phyloP scores from a whole-genome alignment of 2,797 vertebrate genomes.

The Oreochromis grahami region DNA sequence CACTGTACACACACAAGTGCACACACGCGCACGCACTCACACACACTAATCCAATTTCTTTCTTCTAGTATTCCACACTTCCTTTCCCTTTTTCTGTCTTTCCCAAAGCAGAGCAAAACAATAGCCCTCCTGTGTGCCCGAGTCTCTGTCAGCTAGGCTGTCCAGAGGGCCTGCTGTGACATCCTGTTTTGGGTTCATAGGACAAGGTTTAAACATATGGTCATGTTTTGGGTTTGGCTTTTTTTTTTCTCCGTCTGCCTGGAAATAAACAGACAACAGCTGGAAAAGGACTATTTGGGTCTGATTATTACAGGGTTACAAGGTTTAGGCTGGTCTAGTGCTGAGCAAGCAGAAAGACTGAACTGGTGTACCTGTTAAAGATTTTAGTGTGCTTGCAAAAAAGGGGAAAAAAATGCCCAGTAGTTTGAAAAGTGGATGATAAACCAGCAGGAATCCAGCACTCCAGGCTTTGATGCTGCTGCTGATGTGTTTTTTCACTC shows the following conservation, averaged over 20 bases:
- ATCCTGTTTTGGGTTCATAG: conserved; percentile 73
- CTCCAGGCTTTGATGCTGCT: conserved; percentile 53
- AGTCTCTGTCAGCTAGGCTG: conserved; percentile 41
- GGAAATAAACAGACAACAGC: conserved; percentile 62
- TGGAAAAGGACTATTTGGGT: conserved; percentile 31
- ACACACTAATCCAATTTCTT: not conserved
- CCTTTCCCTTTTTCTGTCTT: conserved; percentile 20
- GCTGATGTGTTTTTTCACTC: conserved; percentile 50
- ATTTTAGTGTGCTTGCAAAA: not conserved
- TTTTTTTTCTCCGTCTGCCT: conserved; percentile 36
- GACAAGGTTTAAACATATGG: conserved; percentile 70
- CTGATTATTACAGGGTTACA: conserved; percentile 23
- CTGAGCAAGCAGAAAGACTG: conserved; percentile 11
- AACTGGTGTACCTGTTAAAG: conserved; percentile 18
- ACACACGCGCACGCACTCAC: not conserved
- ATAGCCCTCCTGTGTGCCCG: conserved; percentile 54
- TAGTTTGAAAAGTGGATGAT: conserved; percentile 33
- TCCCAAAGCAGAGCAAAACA: conserved; percentile 55
- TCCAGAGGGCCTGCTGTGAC: conserved; percentile 68
- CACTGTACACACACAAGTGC: not conserved
- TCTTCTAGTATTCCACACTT: conserved; percentile 2
- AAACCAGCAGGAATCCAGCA: conserved; percentile 41
- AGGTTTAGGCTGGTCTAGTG: not conserved
- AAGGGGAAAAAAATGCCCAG: not conserved
- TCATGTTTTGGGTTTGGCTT: conserved; percentile 58